These are phyloP conservation scores for Cydia splendana DNA, from an alignment of 1,140 invertebrate species.

Conservation along the genomic window DNA sequence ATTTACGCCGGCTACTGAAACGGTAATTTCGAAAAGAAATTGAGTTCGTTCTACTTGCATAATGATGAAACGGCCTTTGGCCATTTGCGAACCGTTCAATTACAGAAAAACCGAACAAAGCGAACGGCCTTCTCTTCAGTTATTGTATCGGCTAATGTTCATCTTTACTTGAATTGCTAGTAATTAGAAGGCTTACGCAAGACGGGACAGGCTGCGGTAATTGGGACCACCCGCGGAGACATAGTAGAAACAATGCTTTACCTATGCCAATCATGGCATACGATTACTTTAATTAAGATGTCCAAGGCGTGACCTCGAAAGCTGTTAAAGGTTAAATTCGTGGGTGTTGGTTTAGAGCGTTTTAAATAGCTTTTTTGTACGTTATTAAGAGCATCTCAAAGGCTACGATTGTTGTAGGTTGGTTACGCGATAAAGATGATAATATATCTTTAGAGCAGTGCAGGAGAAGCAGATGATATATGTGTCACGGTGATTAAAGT, in stretches of 20 bases:
- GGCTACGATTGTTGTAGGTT: not conserved
- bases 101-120: conserved; percentile 37
- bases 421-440: not conserved
- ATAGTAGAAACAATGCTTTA: conserved; percentile 48
- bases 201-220: conserved; percentile 41
- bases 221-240: conserved; percentile 59
- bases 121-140: conserved; percentile 37
- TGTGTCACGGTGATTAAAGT: no score
- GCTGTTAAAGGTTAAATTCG: conserved; percentile 1
- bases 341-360: not conserved
- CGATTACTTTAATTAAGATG: conserved; percentile 28
- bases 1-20: no score
- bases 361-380: not conserved
- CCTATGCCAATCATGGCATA: conserved; percentile 46
- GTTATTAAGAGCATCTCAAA: not conserved
- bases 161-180: conserved; percentile 47
- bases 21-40: not conserved
- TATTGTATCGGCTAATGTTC: conserved; percentile 39
- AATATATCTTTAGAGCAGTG: no score
- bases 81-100: conserved; percentile 33
- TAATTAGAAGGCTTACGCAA: conserved; percentile 49
- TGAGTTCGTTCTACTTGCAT: not conserved
- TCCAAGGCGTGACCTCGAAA: conserved; percentile 23
- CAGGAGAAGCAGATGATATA: no score
- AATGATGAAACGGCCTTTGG: conserved; percentile 23